Percentiles rank a stretch among this genome's conserved stretches.
Conservation (phyloP, 2,797 vertebrate species). For the Muscicapa comitata region DNA sequence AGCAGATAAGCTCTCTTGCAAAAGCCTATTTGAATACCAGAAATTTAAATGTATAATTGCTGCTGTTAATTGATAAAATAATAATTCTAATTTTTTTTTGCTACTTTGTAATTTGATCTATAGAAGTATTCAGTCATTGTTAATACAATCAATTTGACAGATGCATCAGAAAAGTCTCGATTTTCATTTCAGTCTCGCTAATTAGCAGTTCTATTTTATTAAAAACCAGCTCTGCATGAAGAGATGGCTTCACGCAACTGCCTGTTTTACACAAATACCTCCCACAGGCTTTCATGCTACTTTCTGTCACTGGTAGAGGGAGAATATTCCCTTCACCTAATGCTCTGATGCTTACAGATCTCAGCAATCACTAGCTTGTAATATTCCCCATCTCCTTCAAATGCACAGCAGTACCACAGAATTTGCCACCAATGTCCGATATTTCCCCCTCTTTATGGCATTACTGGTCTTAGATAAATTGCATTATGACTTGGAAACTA, state of each 20-base stretch:
- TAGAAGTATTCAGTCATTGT: background rate
- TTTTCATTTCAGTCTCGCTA: background rate
- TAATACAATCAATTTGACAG: constrained; percentile 21
- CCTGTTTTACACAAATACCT: constrained; percentile 3
- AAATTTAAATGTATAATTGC: background rate
- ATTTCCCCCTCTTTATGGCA: background rate
- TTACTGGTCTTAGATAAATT: background rate
- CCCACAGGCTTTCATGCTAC: background rate
- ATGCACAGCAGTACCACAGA: background rate
- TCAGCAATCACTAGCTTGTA: background rate
- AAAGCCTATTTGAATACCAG: background rate
- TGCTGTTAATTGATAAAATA: background rate
- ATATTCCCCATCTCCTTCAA: background rate
- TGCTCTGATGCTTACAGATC: background rate
- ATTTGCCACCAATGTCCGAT: background rate
- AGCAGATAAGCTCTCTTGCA: background rate
- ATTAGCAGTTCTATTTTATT: background rate
- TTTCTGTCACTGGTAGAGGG: background rate
- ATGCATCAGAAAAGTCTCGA: background rate
- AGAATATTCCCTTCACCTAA: background rate
- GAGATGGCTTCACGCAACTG: background rate
- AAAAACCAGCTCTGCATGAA: background rate
- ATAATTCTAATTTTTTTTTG: background rate
- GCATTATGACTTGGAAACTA: background rate
- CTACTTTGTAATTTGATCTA: background rate